Evolutionary conservation across 2,113 vertebrate genomes (phyloP).

Genomic region (Dasyprocta punctata): DNA sequence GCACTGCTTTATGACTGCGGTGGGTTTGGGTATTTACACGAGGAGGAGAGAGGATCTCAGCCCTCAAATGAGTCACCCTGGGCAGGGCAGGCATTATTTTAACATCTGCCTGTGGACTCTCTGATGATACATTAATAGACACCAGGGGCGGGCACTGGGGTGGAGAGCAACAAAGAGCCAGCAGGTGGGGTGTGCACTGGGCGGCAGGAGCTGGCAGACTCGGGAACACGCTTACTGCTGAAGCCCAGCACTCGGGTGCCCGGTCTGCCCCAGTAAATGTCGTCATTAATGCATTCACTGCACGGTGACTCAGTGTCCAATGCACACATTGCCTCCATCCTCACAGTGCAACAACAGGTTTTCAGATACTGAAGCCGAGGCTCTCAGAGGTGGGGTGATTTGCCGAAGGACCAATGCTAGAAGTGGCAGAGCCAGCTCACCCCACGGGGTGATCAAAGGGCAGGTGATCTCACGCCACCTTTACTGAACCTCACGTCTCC

Average conservation of each 20-base stretch:
- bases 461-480: background rate
- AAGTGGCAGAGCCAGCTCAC: no score
- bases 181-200: background rate
- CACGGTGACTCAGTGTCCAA: background rate
- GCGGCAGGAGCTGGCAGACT: background rate
- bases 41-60: background rate
- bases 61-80: background rate
- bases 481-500: background rate
- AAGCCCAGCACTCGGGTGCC: background rate
- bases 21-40: background rate
- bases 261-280: background rate
- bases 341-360: background rate
- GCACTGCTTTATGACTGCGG: background rate
- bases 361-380: background rate
- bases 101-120: background rate
- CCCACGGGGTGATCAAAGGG: background rate
- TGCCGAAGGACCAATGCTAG: background rate
- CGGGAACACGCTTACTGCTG: background rate
- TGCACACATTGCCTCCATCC: no score
- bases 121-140: background rate
- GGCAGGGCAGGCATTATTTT: background rate
- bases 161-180: background rate
- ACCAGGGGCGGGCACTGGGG: background rate
- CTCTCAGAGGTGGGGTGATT: background rate
- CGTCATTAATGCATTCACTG: background rate